These are phyloP conservation scores for Gambusia yucatana DNA, from an alignment of 2,797 vertebrate species.

Conservation along the genomic window DNA sequence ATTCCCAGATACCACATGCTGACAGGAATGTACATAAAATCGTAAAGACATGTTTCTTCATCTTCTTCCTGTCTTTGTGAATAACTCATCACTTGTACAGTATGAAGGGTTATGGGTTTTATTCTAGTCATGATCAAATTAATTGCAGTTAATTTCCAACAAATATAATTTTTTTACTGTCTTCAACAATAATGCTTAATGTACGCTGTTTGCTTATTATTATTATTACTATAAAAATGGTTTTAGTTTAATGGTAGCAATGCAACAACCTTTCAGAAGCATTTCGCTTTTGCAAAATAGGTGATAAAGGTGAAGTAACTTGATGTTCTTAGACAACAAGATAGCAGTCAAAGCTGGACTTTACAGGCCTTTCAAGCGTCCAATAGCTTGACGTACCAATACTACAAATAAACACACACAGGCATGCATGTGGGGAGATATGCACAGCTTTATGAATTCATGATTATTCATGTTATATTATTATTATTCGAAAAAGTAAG, in stretches of 20 bases:
- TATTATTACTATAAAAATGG: neutral
- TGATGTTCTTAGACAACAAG: conserved; percentile 11
- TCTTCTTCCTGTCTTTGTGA: neutral
- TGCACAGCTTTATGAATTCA: conserved; percentile 8
- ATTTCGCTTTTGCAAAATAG: too few species aligned
- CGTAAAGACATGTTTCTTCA: neutral
- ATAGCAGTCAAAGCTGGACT: conserved; percentile 37
- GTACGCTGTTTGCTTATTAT: neutral
- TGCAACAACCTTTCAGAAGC: neutral
- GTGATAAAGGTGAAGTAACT: neutral
- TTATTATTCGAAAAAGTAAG: neutral
- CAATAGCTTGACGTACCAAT: conserved; percentile 53
- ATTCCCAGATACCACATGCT: neutral
- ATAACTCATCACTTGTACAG: neutral
- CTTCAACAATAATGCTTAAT: neutral
- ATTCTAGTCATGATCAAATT: neutral
- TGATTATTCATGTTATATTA: conserved; percentile 41
- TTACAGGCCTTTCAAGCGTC: conserved; percentile 26
- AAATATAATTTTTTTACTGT: neutral
- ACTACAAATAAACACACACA: conserved; percentile 61
- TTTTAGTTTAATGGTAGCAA: neutral
- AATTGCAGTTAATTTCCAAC: neutral
- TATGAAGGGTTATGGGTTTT: neutral
- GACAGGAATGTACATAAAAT: neutral
- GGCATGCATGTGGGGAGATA: neutral